phyloP scores from a whole-genome alignment of 2,113 vertebrate species.

The Nymphicus hollandicus region DNA sequence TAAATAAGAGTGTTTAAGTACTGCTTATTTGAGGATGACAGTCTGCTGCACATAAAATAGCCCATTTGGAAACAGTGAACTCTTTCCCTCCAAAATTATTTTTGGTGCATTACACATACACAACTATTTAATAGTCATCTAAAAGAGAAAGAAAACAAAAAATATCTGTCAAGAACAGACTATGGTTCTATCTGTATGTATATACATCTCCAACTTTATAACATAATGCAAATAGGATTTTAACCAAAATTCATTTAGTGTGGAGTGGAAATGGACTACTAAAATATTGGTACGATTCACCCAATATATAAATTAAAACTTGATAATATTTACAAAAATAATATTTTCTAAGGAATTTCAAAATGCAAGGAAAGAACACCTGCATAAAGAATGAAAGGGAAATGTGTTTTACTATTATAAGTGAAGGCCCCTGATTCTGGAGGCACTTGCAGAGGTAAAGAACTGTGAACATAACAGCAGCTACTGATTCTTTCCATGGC shows the following conservation, averaged over 20 bases:
- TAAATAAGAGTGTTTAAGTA: neutral
- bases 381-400: neutral
- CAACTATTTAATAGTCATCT: neutral
- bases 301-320: neutral
- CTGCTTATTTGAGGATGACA: neutral
- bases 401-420: neutral
- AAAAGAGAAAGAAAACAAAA: neutral
- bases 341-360: neutral
- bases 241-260: neutral
- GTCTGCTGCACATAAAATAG: neutral
- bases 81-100: neutral
- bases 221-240: neutral
- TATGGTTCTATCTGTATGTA: neutral
- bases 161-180: neutral
- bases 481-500: neutral
- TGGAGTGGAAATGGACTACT: neutral
- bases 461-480: neutral
- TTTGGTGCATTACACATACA: neutral
- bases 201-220: neutral
- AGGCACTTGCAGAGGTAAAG: neutral
- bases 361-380: neutral
- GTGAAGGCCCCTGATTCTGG: neutral
- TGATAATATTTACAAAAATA: neutral
- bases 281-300: neutral
- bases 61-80: neutral